Base-by-base conservation (phyloP, 2,113 vertebrate genomes). In the Tretioscincus oriximinensis region DNA sequence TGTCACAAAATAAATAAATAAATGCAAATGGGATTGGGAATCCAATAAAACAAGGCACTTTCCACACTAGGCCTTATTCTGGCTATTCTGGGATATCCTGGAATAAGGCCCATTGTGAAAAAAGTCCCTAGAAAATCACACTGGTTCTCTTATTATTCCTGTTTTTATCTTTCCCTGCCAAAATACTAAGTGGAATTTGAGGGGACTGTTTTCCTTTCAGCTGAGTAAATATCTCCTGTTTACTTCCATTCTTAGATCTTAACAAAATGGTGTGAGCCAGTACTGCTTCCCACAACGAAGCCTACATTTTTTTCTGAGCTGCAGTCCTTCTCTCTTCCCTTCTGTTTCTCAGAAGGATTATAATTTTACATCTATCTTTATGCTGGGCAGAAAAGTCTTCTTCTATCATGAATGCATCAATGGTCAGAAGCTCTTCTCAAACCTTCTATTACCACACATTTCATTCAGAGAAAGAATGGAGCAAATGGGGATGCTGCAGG, bases 191-290 rank as follows among this genome's bases (percentile, higher is more conserved):
- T 60, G 67, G n/a, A 24, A 75, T 45, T 68, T 75, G 65, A 58
- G 47, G 51, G 14, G 24, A 54, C 10, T 51, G 20, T 80, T 26
- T 51, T 24, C 63, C 54, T n/a, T 67, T 49, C 49, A 81, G 72
- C 80, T 81, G 72, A 35, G 71, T 74, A 74, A 81, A 75, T 21
- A 75, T 24, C 9, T 75, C 28, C 65, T 61, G 51, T 75, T 68
- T 68, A 81, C 64, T 73, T 75, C 28, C 63, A 75, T 68, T 68
- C 64, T 29, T 73, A 68, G 31, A 10, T 26, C 51, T 68, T 68
- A 45, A 12, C 71, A 75, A 22, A 65, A 31, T 41, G 28, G 49
- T 68, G 73, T 68, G 31, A 61, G 49, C 64, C 22, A 47, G 1
- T 18, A 66, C 71, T 66, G 35, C 22, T 54, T 28, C 0, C 24